Conservation (phyloP, 2,113 vertebrate genomes). For the Pygoscelis adeliae region DNA sequence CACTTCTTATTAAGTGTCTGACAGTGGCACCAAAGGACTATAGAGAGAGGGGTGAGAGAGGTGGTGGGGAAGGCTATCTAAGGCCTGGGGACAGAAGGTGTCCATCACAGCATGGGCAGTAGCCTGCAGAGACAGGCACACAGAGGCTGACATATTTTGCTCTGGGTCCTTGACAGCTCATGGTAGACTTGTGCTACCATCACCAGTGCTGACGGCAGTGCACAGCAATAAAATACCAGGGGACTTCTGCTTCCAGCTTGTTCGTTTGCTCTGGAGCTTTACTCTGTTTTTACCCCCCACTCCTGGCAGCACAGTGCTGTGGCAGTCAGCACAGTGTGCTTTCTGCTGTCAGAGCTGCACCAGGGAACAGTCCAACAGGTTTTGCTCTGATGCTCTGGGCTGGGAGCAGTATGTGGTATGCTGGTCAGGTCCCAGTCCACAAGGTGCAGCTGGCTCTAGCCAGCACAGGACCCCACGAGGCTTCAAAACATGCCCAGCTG, state of each 20-base stretch:
- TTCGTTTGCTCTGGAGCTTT: neutral
- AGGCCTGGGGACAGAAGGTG: neutral
- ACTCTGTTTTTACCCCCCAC: neutral
- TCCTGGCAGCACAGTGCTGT: neutral
- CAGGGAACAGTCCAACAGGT: too few species aligned
- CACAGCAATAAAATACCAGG: neutral
- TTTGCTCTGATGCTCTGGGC: neutral
- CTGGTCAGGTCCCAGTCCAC: neutral
- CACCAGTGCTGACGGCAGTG: neutral
- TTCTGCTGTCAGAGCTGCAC: neutral
- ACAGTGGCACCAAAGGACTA: neutral
- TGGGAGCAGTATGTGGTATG: neutral
- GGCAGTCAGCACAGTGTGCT: neutral
- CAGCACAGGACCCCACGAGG: neutral
- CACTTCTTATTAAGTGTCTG: neutral
- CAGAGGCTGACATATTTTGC: neutral
- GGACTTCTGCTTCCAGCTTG: neutral
- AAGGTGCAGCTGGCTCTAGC: neutral
- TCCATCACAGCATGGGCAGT: neutral
- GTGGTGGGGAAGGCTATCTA: neutral
- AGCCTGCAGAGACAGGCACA: neutral
- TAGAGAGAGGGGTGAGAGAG: neutral
- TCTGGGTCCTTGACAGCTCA: neutral
- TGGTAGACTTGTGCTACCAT: neutral
- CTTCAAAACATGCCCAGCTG: rapidly evolving